Evolutionary conservation across 2,797 vertebrate genomes (phyloP), one percentile per base, ranked within the genome.

Genomic region (Brachyalestes nurse): DNA sequence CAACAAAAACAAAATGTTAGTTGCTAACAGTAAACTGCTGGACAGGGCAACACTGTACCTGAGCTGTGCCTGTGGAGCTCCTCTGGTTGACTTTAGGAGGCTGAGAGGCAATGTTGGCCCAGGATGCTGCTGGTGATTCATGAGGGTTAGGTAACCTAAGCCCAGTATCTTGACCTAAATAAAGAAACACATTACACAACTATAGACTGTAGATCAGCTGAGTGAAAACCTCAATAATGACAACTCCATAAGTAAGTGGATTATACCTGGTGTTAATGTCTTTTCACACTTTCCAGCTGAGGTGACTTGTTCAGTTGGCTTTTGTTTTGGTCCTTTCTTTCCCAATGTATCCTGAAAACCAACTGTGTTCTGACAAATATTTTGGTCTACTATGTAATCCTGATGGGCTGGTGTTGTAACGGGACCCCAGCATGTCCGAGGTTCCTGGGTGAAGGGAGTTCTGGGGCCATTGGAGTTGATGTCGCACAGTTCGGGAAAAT

Each of bases 61-160:
- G 93, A 69, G 75, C 47, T 51, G 47, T 16, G 10, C 13, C 47
- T 79, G 69, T 65, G 75, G 90, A 84, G 82, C 86, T 87, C 89
- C 91, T 90, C 70, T 89, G 78, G 34, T 85, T 82, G 10, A 89
- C 82, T 88, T 93, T 95, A 12, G 94, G 91, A 66, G 94, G 90
- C 84, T 96, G 95, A 16, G 95, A 95, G 70, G 96, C 95, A 6
- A 97, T 88, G 62, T 89, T 94, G 0, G 96, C 96, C 96, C 96
- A 97, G 45, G 96, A 96, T 1, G 91, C 83, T 47, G 70, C 67
- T 23, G 71, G 38, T 58, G 76, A 53, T 70, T 67, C 80, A 69
- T 80, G 53, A 73, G 78, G 64, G 69, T 66, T 81, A 45, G 65
- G 65, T 40, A 71, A 23, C 23, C 28, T 51, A 81, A 28, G 42